phyloP scores from a whole-genome alignment of 2,113 vertebrate genomes.

The Daubentonia madagascariensis region DNA sequence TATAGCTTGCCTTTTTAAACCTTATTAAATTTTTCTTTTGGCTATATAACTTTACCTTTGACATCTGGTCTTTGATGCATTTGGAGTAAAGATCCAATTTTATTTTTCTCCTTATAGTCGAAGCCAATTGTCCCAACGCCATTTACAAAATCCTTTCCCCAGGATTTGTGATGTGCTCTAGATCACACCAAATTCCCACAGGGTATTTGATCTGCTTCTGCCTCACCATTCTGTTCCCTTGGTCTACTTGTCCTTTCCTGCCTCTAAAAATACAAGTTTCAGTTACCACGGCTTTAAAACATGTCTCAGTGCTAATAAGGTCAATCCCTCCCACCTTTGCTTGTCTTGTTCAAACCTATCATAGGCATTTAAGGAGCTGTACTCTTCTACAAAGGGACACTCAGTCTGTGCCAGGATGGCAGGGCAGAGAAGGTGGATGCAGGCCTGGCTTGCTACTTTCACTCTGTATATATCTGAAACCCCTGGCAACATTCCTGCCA shows the following conservation, averaged over 20 bases:
- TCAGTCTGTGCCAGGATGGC: not conserved
- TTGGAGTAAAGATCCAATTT: not conserved
- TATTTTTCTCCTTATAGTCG: not conserved
- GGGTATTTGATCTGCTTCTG: not conserved
- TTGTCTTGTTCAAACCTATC: not conserved
- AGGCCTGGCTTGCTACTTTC: too few species aligned
- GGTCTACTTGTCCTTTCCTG: not conserved
- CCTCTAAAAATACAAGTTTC: not conserved
- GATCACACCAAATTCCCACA: not conserved
- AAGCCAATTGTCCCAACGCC: not conserved
- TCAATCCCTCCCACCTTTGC: not conserved
- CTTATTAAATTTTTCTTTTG: not conserved
- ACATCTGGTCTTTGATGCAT: not conserved
- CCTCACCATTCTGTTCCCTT: not conserved
- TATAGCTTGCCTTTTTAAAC: not conserved
- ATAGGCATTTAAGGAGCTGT: not conserved
- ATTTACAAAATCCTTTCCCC: not conserved
- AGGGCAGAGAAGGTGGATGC: too few species aligned
- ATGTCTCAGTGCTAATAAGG: not conserved
- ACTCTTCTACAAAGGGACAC: not conserved
- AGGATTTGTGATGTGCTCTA: not conserved
- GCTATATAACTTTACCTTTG: not conserved
- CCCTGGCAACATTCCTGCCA: not conserved
- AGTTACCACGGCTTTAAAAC: not conserved
- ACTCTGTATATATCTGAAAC: not conserved